These are phyloP conservation scores for Archocentrus centrarchus DNA, from an alignment of 2,113 vertebrate genomes.

Conservation along the genomic window DNA sequence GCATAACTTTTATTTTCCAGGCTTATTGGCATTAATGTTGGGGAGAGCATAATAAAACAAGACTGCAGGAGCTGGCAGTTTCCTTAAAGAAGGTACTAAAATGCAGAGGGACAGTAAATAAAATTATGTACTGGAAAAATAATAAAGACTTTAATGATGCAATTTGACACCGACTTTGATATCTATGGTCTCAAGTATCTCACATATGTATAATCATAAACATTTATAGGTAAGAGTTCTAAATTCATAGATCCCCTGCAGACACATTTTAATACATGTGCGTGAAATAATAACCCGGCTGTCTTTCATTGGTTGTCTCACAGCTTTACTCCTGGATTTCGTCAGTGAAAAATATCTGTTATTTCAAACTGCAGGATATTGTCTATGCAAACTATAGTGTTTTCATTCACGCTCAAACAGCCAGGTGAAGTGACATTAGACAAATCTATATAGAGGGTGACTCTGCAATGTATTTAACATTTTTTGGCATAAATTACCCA, in stretches of 20 bases:
- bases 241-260: neutral
- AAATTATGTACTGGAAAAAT: slow-evolving; percentile 21
- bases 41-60: slow-evolving; percentile 34
- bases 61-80: slow-evolving; percentile 19
- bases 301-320: neutral
- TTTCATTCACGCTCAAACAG: neutral
- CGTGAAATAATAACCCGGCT: neutral
- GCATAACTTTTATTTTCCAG: slow-evolving; percentile 28
- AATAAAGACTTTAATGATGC: slow-evolving; percentile 28
- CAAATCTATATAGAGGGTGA: rapidly evolving
- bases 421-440: neutral
- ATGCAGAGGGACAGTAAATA: slow-evolving; percentile 8
- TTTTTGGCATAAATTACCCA: neutral
- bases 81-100: slow-evolving; percentile 9
- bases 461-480: neutral
- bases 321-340: neutral
- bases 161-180: slow-evolving; percentile 14
- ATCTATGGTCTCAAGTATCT: slow-evolving; percentile 1
- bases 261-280: neutral
- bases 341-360: neutral
- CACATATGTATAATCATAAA: slow-evolving; percentile 20
- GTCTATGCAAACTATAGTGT: neutral
- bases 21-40: slow-evolving; percentile 39
- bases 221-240: neutral
- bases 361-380: slow-evolving; percentile 1